A percentile compares a stretch with the other conserved stretches of the same genome.
Conservation (phyloP, 2,888 invertebrate genomes). For the Drosophila anomelani region DNA sequence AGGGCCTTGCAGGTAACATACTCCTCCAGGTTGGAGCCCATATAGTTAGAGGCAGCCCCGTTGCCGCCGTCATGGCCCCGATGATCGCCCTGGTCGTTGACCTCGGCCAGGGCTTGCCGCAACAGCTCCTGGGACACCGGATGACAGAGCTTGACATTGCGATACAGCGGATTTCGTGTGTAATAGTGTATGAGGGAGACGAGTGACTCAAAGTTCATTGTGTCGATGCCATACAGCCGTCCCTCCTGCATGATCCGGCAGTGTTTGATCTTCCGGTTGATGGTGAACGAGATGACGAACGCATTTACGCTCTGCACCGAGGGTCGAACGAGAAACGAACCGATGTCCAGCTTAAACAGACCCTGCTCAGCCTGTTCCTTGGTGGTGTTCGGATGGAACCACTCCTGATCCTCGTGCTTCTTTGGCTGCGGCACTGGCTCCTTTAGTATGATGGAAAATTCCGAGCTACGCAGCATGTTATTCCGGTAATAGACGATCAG, state of each 20-base stretch:
- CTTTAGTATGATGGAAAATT: conserved; percentile 93
- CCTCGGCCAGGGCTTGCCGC: conserved; percentile 78
- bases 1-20: conserved; percentile 88
- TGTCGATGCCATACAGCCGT: conserved; percentile 94
- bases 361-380: conserved; percentile 95
- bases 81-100: conserved; percentile 58
- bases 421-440: conserved; percentile 98
- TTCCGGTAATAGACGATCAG: conserved; percentile 95
- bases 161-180: conserved; percentile 95
- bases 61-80: conserved; percentile 73
- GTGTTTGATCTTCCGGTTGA: conserved; percentile 97
- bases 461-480: conserved; percentile 93
- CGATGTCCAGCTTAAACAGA: conserved; percentile 93
- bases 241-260: conserved; percentile 97
- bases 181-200: conserved; percentile 97
- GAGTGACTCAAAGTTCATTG: conserved; percentile 97
- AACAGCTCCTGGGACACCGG: conserved; percentile 92
- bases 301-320: conserved; percentile 94
- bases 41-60: conserved; percentile 81
- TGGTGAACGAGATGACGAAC: conserved; percentile 97
- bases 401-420: conserved; percentile 96
- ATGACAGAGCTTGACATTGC: conserved; percentile 93
- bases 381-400: conserved; percentile 94
- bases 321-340: conserved; percentile 96
- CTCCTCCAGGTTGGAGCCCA: conserved; percentile 84